phyloP scores from a whole-genome alignment of 64 coral and sea anemone genomes.

The Pachyseris speciosa region DNA sequence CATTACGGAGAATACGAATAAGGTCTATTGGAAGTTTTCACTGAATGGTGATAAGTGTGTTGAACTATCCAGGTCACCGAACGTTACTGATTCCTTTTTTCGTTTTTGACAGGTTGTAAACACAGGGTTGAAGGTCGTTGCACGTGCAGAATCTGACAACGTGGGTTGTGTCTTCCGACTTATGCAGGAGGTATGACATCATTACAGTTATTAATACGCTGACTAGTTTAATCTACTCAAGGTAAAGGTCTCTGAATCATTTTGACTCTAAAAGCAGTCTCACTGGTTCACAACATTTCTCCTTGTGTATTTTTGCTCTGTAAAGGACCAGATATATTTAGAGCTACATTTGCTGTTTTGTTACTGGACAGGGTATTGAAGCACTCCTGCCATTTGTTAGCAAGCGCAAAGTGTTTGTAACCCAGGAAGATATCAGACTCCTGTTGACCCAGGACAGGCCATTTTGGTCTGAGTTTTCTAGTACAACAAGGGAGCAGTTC shows the following conservation, averaged over 20 bases:
- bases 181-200: constrained; percentile 73
- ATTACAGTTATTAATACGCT: too few relatives aligned
- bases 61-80: not conserved
- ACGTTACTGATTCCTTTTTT: too few relatives aligned
- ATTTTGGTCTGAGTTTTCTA: constrained; percentile 79
- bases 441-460: constrained; percentile 84
- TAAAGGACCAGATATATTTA: too few relatives aligned
- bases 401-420: constrained; percentile 70
- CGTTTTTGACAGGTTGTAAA: constrained; percentile 31
- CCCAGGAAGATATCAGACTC: constrained; percentile 70
- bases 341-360: not conserved
- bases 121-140: constrained; percentile 55
- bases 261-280: too few relatives aligned
- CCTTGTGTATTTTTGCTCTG: not conserved
- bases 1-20: too few relatives aligned
- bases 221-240: too few relatives aligned
- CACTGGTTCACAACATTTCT: not conserved
- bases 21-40: too few relatives aligned
- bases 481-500: constrained; percentile 77
- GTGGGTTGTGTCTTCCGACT: constrained; percentile 52
- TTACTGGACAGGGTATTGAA: constrained; percentile 76
- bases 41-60: too few relatives aligned
- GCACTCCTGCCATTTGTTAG: constrained; percentile 68
- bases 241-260: too few relatives aligned
- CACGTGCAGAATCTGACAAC: constrained; percentile 52